Percentiles rank a stretch among this genome's conserved stretches.
These are phyloP conservation scores for Neodiprion virginianus DNA, from an alignment of 1,140 invertebrate species.

Conservation along the genomic window DNA sequence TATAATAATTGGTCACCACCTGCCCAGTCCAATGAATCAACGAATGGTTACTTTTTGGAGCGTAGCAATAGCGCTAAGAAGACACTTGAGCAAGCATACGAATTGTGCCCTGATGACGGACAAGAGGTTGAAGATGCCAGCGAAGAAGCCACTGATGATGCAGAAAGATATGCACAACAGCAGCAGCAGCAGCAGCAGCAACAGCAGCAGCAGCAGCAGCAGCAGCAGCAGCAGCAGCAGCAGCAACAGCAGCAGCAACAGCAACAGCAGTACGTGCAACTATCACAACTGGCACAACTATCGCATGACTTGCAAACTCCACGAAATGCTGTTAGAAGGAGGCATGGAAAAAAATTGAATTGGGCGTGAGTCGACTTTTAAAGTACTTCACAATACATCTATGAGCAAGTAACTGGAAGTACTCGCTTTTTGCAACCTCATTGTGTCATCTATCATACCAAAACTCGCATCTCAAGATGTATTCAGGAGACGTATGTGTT, in stretches of 20 bases:
- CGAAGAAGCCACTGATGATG: conserved; percentile 42
- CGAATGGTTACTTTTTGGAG: conserved; percentile 94
- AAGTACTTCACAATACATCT: too few relatives aligned
- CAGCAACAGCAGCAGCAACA: conserved; percentile 31
- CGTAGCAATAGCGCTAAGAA: conserved; percentile 91
- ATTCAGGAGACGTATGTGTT: too few relatives aligned
- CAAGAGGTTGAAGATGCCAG: conserved; percentile 48
- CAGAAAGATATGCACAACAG: conserved; percentile 9
- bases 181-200: conserved; percentile 13
- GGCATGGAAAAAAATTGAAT: too few relatives aligned
- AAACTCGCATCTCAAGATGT: too few relatives aligned
- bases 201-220: conserved; percentile 16
- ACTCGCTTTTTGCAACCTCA: too few relatives aligned
- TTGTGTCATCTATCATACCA: too few relatives aligned
- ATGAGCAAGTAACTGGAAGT: too few relatives aligned
- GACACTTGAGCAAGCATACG: conserved; percentile 84
- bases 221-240: conserved; percentile 24
- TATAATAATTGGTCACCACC: conserved; percentile 95
- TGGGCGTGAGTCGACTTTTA: too few relatives aligned
- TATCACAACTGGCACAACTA: neutral
- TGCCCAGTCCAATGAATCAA: conserved; percentile 92
- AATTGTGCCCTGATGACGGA: conserved; percentile 83
- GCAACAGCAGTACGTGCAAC: conserved; percentile 23
- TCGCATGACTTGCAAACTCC: too few relatives aligned
- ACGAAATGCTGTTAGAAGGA: too few relatives aligned